Evolutionary conservation across 2,797 vertebrate species (phyloP), one percentile per base, ranked within the genome.

Genomic region (Leuciscus waleckii): DNA sequence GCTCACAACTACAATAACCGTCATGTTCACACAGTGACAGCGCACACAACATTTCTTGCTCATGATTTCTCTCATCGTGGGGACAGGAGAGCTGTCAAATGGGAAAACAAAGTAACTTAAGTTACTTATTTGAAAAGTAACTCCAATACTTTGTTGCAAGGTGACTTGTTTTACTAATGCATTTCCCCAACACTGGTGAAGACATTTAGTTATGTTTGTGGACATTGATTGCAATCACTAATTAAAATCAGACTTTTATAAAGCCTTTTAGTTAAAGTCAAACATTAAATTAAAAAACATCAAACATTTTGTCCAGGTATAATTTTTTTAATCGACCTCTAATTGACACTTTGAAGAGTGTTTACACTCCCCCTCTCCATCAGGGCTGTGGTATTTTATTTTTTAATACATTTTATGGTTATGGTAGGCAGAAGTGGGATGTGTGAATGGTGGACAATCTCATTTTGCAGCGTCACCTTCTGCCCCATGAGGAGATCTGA

Each of bases 391-490:
- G 23, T 58, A 8, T 58, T 58, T 56, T 14, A 26, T 58, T 61
- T 29, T 78, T 43, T 35, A 1, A 29, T 71, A 16, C 46, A 16
- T 74, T 82, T 81, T 63, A 82, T 82, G 69, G 61, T 56, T 35
- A 67, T 37, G 23, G 29, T 37, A 56, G 73, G 35, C 61, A 49
- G 7, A 26, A 83, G 61, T 82, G 49, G 54, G 21, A 41, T 19
- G 5, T 43, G 63, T 19, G 37, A 56, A 69, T n/a, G 49, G 49
- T 80, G 74, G 19, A 35, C 51, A 58, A 46, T 84, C 65, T 73
- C 16, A 51, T 85, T 77, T 77, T 86, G 21, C 81, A 82, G 74
- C 26, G 13, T 86, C 49, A 69, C 79, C 51, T 70, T 49, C n/a
- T 81, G 43, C 79, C 41, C 43, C 43, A 32, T 67, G 43, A 75